Evolutionary conservation across 2,888 invertebrate genomes (phyloP), one percentile per base, ranked within the genome.

Genomic region (Andrena dorsata): DNA sequence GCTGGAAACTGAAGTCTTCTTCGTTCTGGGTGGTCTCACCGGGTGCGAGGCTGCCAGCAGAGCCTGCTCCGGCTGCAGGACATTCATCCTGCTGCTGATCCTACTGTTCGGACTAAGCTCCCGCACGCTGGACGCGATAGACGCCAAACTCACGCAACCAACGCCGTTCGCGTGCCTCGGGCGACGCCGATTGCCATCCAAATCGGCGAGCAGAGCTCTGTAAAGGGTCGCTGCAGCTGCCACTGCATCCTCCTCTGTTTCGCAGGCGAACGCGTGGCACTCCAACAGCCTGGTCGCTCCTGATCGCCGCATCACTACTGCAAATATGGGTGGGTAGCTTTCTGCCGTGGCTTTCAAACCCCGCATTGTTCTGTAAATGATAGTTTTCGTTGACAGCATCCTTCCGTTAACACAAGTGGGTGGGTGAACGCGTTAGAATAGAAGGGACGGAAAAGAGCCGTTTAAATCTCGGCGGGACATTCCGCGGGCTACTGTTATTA

Each of bases 241-340:
- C 53, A 98, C 97, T 83, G 98, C 98, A 94, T 98, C 98, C 94
- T 98, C 98, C 47, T 98, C 97, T 90, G 97, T 97, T 94, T 97
- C 97, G 94, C 98, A 98, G 89, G 98, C 97, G 94, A 98, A 98
- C 63, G 97, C 98, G 95, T 98, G 98, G 94, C 98, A 98, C 94
- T 98, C 98, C 83, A 98, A 94, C 88, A 97, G 96, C 92, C 97
- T 97, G 2, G 97, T 96, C 28, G 96, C 96, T 63, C 96, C 97
- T 28, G 95, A 94, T 91, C 96, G 96, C 90, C 98, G 96, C 98
- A 98, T 98, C 76, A 98, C 98, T 35, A 98, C 98, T 65, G 98
- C 97, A 94, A 98, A 98, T 90, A 98, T 95, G 0, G 98, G 98
- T 20, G 97, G 97, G 94, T 98, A 97, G 23, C 96, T 92, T 30